Percentiles rank a stretch among this genome's conserved stretches.
Evolutionary conservation across 2,113 vertebrate genomes (phyloP).

Genomic region (Lutjanus erythropterus): DNA sequence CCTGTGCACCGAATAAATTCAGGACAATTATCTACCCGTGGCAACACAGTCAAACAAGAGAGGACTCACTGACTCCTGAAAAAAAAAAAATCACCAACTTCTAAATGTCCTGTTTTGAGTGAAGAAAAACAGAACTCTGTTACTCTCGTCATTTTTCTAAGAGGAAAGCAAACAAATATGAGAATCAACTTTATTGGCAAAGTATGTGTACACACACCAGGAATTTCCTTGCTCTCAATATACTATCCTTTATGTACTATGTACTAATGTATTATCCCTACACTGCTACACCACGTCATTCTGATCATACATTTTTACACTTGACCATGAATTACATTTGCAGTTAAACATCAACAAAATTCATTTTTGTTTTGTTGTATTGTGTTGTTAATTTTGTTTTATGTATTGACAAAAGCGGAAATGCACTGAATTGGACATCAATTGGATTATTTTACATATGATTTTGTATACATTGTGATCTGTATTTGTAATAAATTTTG

Average conservation of each 20-base stretch:
- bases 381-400: too few species aligned
- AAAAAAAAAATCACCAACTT: neutral
- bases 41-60: slow-evolving; percentile 13
- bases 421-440: neutral
- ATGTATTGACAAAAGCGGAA: too few species aligned
- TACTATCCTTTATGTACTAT: too few species aligned
- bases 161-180: neutral
- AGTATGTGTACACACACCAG: too few species aligned
- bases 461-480: too few species aligned
- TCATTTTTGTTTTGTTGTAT: neutral
- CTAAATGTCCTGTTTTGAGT: neutral
- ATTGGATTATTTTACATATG: too few species aligned
- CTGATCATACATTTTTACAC: neutral
- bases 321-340: neutral
- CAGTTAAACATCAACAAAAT: neutral
- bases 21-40: slow-evolving; percentile 10
- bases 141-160: neutral
- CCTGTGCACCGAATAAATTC: neutral
- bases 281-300: neutral
- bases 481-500: too few species aligned
- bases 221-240: too few species aligned
- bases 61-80: neutral
- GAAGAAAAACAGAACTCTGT: too few species aligned
- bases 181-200: too few species aligned
- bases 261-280: neutral